Conservation (phyloP, 2,113 vertebrate genomes). For the Albula glossodonta region DNA sequence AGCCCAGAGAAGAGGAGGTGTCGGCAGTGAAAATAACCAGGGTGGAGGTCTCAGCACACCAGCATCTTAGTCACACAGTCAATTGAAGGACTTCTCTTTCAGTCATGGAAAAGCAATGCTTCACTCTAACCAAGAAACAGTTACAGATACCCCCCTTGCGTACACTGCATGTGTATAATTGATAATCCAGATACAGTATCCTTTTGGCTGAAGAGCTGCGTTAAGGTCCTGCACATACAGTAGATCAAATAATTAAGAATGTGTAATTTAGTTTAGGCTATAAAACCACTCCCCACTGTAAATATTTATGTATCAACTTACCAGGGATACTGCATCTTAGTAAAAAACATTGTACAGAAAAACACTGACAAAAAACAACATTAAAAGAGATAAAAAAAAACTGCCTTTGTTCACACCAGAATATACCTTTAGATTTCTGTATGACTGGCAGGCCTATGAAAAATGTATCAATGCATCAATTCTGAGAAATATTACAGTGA, state of each 20-base stretch:
- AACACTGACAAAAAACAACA: conserved; percentile 5
- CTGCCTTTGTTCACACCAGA: background rate
- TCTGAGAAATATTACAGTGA: background rate
- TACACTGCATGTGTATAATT: background rate
- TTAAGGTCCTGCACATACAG: background rate
- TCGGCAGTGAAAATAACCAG: conserved; percentile 44
- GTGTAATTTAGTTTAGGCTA: background rate
- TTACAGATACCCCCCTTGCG: conserved; percentile 16
- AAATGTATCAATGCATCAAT: background rate
- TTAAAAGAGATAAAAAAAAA: background rate
- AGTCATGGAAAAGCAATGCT: conserved; percentile 43
- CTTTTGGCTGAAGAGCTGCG: background rate
- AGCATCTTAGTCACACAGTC: conserved; percentile 33
- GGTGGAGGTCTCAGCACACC: conserved; percentile 28
- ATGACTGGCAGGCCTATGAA: background rate
- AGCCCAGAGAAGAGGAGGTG: conserved; percentile 26
- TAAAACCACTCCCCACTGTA: background rate
- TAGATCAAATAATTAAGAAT: background rate
- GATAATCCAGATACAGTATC: conserved; percentile 1
- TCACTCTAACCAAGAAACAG: conserved; percentile 27
- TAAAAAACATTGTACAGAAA: background rate
- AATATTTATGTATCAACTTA: background rate
- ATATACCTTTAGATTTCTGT: conserved; percentile 19
- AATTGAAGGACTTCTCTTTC: conserved; percentile 40
- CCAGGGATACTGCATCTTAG: conserved; percentile 1